These are phyloP conservation scores for Bufotes viridis DNA, from an alignment of 2,797 vertebrate genomes.

Conservation along the genomic window DNA sequence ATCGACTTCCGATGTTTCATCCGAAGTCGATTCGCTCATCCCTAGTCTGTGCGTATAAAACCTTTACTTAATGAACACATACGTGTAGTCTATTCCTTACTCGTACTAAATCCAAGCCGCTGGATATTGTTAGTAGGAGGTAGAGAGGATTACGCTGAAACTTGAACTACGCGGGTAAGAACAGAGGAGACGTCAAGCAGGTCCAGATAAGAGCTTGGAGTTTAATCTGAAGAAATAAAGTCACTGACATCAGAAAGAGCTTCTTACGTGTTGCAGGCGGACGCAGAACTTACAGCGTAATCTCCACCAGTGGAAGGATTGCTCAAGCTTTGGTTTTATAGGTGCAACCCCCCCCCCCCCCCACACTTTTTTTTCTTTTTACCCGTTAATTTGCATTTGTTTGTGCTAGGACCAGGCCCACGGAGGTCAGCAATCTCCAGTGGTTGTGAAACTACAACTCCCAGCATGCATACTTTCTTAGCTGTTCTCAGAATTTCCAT, in stretches of 20 bases:
- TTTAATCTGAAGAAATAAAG: too few species aligned
- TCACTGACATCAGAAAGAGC: background rate
- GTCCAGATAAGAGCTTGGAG: background rate
- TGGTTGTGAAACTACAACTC: too few species aligned
- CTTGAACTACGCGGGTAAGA: background rate
- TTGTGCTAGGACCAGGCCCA: too few species aligned
- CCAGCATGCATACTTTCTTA: too few species aligned
- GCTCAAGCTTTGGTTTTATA: background rate
- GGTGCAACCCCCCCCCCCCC: too few species aligned
- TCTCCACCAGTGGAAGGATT: background rate
- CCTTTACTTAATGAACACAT: background rate
- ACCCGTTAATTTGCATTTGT: too few species aligned
- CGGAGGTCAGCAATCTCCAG: too few species aligned
- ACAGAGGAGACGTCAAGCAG: background rate
- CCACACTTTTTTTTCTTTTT: too few species aligned
- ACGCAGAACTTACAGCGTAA: background rate
- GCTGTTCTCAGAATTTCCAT: too few species aligned
- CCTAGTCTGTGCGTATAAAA: too few species aligned
- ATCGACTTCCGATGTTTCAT: too few species aligned
- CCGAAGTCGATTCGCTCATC: too few species aligned
- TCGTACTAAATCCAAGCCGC: background rate
- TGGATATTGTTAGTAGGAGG: background rate
- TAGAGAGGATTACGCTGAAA: background rate
- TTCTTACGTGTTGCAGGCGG: background rate
- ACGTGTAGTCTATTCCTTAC: background rate